Evolutionary conservation across 2,888 invertebrate species (phyloP), one percentile per base, ranked within the genome.

Genomic region (Sacculina carcini): DNA sequence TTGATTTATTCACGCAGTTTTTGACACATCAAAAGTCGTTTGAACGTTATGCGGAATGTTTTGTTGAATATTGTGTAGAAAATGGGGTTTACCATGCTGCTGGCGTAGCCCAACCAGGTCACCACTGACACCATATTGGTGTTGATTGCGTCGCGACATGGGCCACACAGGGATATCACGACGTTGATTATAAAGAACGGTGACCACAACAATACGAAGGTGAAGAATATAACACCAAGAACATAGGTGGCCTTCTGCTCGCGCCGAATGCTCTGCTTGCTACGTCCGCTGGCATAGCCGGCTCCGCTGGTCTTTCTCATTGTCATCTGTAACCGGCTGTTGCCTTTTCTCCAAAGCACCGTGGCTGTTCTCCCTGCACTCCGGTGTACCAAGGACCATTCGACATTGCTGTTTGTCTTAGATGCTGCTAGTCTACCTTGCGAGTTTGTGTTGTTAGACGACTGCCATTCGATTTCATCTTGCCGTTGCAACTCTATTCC

Each of bases 1-100:
- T n/a, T n/a, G n/a, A n/a, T n/a, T n/a, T n/a, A n/a, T n/a, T n/a
- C n/a, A n/a, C n/a, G n/a, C n/a, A n/a, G n/a, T 9, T 75, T 76
- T 39, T 58, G 73, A 66, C 86, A 87, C 52, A 77, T 66, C 52
- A 87, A 66, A 10, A 87, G 82, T 65, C 80, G 82, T 63, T 84
- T 81, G 65, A 87, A 87, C 0, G 87, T 84, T 63, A 85, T 80
- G 39, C 89, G 73, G 67, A 90, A 90, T 53, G 85, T 81, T 63
- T 86, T 85, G 67, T 90, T 90, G 67, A 90, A 90, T 61, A 89
- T 85, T 24, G 90, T 90, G 65, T 90, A 90, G 68, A 90, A 89
- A 61, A 90, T 82, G 1, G 90, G 90, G 67, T 90, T 90, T 31
- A 90, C 84, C 77, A 86, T 86, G 14, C 86, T 86, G 62, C 86